phyloP scores from a whole-genome alignment of 1,140 invertebrate species.

The Grapholita molesta region DNA sequence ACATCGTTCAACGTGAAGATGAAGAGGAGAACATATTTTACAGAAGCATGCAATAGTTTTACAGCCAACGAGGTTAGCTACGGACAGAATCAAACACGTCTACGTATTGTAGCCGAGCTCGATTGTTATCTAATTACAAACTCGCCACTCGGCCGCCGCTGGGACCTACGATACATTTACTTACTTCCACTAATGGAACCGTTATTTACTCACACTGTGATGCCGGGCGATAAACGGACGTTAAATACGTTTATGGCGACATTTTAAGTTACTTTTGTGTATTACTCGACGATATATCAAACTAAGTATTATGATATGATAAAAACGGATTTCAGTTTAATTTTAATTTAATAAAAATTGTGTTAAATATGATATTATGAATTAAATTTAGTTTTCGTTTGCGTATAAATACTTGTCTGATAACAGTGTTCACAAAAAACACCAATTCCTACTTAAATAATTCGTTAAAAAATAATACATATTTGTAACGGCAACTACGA shows the following conservation, averaged over 20 bases:
- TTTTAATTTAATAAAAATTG: too few relatives aligned
- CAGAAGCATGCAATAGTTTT: not conserved
- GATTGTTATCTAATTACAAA: slow-evolving; percentile 71
- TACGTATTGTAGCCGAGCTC: slow-evolving; percentile 34
- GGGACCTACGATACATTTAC: slow-evolving; percentile 33
- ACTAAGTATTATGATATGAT: not conserved
- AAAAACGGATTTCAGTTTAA: too few relatives aligned
- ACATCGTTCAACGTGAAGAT: slow-evolving; percentile 40
- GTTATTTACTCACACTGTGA: slow-evolving; percentile 28
- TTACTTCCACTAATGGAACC: slow-evolving; percentile 44
- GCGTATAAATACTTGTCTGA: too few relatives aligned
- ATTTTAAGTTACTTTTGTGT: not conserved
- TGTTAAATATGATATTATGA: too few relatives aligned
- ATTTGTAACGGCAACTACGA: too few relatives aligned
- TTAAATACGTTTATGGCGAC: slow-evolving; percentile 2
- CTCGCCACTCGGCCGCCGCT: slow-evolving; percentile 49
- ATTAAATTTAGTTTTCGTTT: too few relatives aligned
- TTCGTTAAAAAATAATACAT: too few relatives aligned
- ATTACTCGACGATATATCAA: not conserved
- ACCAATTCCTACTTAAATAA: too few relatives aligned
- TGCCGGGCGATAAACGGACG: slow-evolving; percentile 21
- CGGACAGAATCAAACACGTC: slow-evolving; percentile 56
- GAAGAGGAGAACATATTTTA: not conserved
- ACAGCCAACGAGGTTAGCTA: slow-evolving; percentile 8
- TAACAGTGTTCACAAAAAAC: too few relatives aligned